Base-by-base conservation (phyloP, 2,888 invertebrate genomes). In the Eucera pruinosa region DNA sequence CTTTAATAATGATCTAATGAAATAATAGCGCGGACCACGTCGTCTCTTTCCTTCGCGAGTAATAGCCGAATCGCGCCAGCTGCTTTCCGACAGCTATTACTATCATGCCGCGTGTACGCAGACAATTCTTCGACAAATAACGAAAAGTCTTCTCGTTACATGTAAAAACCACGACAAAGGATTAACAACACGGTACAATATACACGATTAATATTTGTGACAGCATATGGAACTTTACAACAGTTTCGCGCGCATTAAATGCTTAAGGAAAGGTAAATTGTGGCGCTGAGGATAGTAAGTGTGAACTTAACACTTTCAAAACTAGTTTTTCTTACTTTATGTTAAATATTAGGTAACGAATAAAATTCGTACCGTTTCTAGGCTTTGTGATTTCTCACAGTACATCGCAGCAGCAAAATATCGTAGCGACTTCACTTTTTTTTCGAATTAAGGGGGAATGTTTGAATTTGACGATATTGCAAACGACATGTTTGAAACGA, bases 1-100 rank as follows among this genome's bases (percentile, higher is more conserved):
- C 88, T 88, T 89, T 89, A 89, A 90, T 89, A 86, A 90, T 72
- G 84, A 85, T 87, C 86, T 89, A 89, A 90, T 87, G 86, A 88
- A 88, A 83, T 89, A 89, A 89, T 89, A 85, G 83, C 83, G 77
- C 71, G 65, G 65, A 65, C 69, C 75, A 71, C 77, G 81, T 81
- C 80, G 78, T 76, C 86, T 86, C 76, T 85, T 87, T 84, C 80
- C 78, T 82, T 81, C 73, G 75, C 81, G 61, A 84, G 57, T 78
- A 67, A 74, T 80, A 78, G 71, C 76, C 84, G 73, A 77, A 84
- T 83, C 66, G 74, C 60, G 33, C 36, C 23, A 30, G 48, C 48
- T 20, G 25, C n/a, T 62, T 55, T 43, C 23, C 48, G 11, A 36
- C 57, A 1, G 23, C 33, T 9, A 23, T 30, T 27, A 0, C 20